Percentiles rank a stretch among this genome's conserved stretches.
phyloP scores from a whole-genome alignment of 2,888 invertebrate genomes.

The Noctuana brunneofusca region DNA sequence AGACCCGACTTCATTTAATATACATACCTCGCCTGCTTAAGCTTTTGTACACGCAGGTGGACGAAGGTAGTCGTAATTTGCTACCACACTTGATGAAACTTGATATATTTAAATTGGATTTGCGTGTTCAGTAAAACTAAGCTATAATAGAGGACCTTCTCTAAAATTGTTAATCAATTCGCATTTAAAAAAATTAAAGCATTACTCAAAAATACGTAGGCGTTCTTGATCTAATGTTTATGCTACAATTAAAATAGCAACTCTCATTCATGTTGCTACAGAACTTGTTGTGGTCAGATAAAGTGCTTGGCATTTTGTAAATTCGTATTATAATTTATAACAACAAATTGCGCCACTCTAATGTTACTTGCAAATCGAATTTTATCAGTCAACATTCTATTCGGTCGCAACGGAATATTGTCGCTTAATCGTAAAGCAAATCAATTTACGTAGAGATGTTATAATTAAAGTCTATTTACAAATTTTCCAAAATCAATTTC shows the following conservation, averaged over 20 bases:
- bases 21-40: conserved; percentile 63
- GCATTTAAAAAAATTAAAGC: too few relatives aligned
- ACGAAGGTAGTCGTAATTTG: conserved; percentile 12
- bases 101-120: conserved; percentile 28
- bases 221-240: background rate
- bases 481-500: too few relatives aligned
- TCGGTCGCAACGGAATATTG: background rate
- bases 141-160: background rate
- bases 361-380: background rate
- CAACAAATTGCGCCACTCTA: background rate
- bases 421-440: too few relatives aligned
- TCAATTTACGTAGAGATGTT: too few relatives aligned
- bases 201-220: too few relatives aligned
- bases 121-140: conserved; percentile 3
- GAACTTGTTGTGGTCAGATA: background rate
- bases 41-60: conserved; percentile 50
- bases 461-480: too few relatives aligned
- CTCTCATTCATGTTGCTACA: too few relatives aligned
- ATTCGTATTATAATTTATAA: background rate
- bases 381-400: background rate
- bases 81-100: conserved; percentile 21
- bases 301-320: background rate
- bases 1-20: conserved; percentile 77
- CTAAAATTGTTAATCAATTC: background rate
- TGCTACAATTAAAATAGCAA: too few relatives aligned